Evolutionary conservation across 2,113 vertebrate genomes (phyloP).

Genomic region (Xyliphius kryptos): DNA sequence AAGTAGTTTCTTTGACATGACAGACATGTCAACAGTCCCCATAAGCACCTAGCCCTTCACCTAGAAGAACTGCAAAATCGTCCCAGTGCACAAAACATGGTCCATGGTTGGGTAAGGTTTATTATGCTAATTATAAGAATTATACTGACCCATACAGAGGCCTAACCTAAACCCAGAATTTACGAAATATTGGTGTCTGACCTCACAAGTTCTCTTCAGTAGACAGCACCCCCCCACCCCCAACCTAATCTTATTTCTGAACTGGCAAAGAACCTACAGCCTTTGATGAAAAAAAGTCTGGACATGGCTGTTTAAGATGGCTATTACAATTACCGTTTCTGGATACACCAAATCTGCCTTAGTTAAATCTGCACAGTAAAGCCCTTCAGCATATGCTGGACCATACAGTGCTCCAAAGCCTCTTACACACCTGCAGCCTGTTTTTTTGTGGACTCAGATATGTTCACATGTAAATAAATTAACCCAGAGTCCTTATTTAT

Average conservation of each 20-base stretch:
- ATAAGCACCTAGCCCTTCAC: no score
- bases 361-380: constrained; percentile 27
- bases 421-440: constrained; percentile 27
- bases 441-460: constrained; percentile 6
- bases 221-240: not conserved
- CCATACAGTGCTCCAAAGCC: constrained; percentile 14
- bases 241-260: constrained; percentile 26
- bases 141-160: no score
- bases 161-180: no score
- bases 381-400: constrained; percentile 12
- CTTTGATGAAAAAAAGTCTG: constrained; percentile 30
- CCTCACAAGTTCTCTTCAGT: no score
- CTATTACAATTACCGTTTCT: constrained; percentile 13
- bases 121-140: no score
- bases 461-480: not conserved
- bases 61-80: no score
- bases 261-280: constrained; percentile 13
- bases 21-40: no score
- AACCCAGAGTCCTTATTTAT: no score
- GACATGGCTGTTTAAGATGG: constrained; percentile 15
- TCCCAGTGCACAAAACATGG: no score
- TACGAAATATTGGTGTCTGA: no score
- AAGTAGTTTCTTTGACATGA: no score
- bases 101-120: no score
- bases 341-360: constrained; percentile 28